A percentile compares a stretch with the other conserved stretches of the same genome.
Evolutionary conservation across 2,888 invertebrate genomes (phyloP).

Genomic region (Campaea margaritaria): DNA sequence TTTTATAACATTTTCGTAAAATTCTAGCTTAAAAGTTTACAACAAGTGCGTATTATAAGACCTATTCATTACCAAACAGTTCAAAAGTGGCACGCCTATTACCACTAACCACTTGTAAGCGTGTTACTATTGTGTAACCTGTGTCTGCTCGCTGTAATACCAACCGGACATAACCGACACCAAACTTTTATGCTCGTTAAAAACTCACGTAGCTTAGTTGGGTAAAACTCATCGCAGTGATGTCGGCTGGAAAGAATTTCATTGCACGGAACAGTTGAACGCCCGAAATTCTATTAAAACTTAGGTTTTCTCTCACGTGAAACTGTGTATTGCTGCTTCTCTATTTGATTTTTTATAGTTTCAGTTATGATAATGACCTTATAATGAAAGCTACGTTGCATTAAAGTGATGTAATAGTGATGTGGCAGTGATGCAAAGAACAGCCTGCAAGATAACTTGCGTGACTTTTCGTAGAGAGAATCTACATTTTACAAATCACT

Average conservation of each 20-base stretch:
- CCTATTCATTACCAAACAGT: conserved; percentile 12
- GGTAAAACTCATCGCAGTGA: conserved; percentile 54
- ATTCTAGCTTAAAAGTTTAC: neutral
- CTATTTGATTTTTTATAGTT: no score
- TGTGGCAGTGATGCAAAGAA: no score
- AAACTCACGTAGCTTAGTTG: conserved; percentile 56
- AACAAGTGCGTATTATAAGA: conserved; percentile 4
- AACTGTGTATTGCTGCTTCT: no score
- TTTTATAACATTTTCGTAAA: neutral
- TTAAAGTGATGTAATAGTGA: no score
- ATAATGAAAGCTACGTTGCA: no score
- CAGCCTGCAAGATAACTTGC: no score
- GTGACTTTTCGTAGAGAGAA: no score
- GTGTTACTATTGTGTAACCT: conserved; percentile 4
- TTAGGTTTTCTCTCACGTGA: no score
- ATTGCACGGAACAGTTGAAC: neutral
- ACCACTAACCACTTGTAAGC: conserved; percentile 3
- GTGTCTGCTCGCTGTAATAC: conserved; percentile 1
- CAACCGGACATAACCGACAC: conserved; percentile 5
- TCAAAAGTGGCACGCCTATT: conserved; percentile 11
- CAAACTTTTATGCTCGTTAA: conserved; percentile 57
- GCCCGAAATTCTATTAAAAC: conserved; percentile 6
- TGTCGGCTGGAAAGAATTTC: conserved; percentile 27
- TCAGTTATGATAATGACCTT: no score
- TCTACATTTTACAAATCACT: no score